Evolutionary conservation across 2,888 invertebrate genomes (phyloP).

Genomic region (Synergus gifuensis): DNA sequence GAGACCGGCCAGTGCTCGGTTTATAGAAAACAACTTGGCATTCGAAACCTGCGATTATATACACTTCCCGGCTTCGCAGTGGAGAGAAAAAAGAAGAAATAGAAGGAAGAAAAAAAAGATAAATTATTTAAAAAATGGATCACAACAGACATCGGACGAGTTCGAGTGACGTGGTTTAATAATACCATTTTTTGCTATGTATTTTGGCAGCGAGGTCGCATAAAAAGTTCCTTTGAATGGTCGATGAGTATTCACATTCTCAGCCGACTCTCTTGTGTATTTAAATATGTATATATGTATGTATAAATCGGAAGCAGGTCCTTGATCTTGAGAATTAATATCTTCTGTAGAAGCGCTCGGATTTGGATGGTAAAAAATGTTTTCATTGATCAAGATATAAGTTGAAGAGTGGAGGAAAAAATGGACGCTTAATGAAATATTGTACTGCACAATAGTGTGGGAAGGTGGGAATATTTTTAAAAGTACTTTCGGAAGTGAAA

Average conservation of each 20-base stretch:
- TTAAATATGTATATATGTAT: not conserved
- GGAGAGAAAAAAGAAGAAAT: not conserved
- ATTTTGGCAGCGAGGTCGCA: slow-evolving; percentile 31
- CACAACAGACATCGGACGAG: slow-evolving; percentile 33
- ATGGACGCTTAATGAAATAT: not conserved
- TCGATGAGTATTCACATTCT: slow-evolving; percentile 37
- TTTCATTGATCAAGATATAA: not conserved
- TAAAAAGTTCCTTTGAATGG: slow-evolving; percentile 36
- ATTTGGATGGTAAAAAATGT: not conserved
- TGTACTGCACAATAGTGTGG: not conserved
- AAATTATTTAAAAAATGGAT: slow-evolving; percentile 25
- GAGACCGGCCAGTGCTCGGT: slow-evolving; percentile 29
- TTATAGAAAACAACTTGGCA: slow-evolving; percentile 41
- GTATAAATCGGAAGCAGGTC: slow-evolving; percentile 29
- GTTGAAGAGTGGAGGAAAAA: not conserved
- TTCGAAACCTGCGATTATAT: slow-evolving; percentile 38
- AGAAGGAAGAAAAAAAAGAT: slow-evolving; percentile 9
- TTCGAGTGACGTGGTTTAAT: slow-evolving; percentile 33
- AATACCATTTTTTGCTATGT: slow-evolving; percentile 36
- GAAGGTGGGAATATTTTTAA: not conserved
- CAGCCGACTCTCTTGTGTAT: not conserved
- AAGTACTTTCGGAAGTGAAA: not conserved
- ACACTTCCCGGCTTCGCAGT: slow-evolving; percentile 32
- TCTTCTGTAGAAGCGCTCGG: not conserved
- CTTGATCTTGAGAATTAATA: slow-evolving; percentile 10